Percentiles rank a stretch among this genome's conserved stretches.
phyloP scores from a whole-genome alignment of 2,113 vertebrate genomes.

The Pelmatolapia mariae region DNA sequence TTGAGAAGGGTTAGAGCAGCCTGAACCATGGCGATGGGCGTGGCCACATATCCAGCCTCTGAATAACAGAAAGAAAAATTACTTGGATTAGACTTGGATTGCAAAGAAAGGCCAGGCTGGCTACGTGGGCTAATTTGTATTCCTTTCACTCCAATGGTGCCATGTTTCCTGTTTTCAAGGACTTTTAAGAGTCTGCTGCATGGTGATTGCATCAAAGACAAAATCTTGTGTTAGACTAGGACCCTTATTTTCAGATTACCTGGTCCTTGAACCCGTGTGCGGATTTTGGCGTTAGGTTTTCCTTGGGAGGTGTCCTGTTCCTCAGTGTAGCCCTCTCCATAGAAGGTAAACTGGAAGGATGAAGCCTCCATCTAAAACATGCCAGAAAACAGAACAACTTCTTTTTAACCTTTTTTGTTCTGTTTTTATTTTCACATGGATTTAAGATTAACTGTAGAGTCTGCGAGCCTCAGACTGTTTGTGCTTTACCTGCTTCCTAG shows the following conservation, averaged over 20 bases:
- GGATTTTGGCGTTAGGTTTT: slow-evolving; percentile 86
- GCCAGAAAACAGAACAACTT: background rate
- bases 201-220: background rate
- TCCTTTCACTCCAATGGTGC: background rate
- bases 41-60: slow-evolving; percentile 88
- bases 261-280: slow-evolving; percentile 89
- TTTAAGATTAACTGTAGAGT: background rate
- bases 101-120: background rate
- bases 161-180: background rate
- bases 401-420: background rate
- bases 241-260: slow-evolving; percentile 63
- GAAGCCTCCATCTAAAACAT: slow-evolving; percentile 78
- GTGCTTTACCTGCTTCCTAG: slow-evolving; percentile 85
- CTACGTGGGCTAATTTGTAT: background rate
- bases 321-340: slow-evolving; percentile 87
- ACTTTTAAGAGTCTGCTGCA: background rate
- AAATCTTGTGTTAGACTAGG: background rate
- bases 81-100: background rate
- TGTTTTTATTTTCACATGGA: background rate
- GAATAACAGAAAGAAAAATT: background rate
- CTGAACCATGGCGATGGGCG: slow-evolving; percentile 91
- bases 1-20: slow-evolving; percentile 84
- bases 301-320: slow-evolving; percentile 71
- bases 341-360: slow-evolving; percentile 87
- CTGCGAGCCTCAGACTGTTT: background rate